Conservation (phyloP, 2,888 invertebrate species). For the Xestoiulus laeticollis region DNA sequence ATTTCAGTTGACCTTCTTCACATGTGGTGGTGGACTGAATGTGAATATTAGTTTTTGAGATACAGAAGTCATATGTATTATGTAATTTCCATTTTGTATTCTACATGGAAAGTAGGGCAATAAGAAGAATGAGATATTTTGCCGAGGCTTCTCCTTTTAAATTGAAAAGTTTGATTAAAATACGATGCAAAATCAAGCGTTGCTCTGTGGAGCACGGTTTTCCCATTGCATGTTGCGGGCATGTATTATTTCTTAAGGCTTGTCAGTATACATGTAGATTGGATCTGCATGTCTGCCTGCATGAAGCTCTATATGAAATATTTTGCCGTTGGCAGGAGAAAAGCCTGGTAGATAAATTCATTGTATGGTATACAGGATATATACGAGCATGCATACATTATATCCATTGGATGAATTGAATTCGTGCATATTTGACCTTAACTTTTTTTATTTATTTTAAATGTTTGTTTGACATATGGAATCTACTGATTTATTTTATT, state of each 20-base stretch:
- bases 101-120: conserved; percentile 10
- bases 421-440: not conserved
- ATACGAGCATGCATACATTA: too few relatives aligned
- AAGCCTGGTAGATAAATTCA: not conserved
- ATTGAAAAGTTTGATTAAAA: conserved; percentile 39
- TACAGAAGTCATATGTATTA: not conserved
- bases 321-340: not conserved
- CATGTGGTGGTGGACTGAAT: not conserved
- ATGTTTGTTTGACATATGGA: not conserved
- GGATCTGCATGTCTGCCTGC: too few relatives aligned
- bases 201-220: not conserved
- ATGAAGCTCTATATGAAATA: not conserved
- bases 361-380: not conserved
- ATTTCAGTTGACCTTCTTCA: not conserved
- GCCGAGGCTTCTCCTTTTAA: not conserved
- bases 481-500: not conserved
- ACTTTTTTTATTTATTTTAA: not conserved
- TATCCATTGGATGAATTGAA: not conserved
- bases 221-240: not conserved
- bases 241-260: not conserved
- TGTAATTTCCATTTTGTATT: not conserved
- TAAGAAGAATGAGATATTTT: conserved; percentile 9
- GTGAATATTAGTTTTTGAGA: not conserved
- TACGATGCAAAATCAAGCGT: conserved; percentile 1
- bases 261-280: not conserved